Base-by-base conservation (phyloP, 2,113 vertebrate species). In the Donacobius atricapilla region DNA sequence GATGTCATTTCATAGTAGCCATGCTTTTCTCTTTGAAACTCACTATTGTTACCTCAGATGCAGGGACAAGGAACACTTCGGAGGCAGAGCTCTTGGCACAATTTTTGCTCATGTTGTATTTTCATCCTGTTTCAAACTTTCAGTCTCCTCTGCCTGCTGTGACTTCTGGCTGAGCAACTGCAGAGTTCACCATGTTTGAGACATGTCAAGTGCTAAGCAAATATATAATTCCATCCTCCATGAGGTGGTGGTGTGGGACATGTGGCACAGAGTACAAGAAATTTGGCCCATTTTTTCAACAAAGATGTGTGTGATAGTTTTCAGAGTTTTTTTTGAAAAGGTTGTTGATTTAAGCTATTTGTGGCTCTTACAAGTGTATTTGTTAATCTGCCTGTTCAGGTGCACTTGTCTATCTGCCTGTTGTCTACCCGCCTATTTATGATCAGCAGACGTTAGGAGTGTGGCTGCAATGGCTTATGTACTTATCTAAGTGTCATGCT, bases 11-110 rank as follows among this genome's bases (percentile, higher is more conserved):
- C 63, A 40, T 17, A 76, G 94, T 48, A 48, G n/a, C 40, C 5
- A 3, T 78, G 53, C 50, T 89, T 89, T 66, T 81, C 54, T 21
- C 30, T 87, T 92, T 87, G 94, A 78, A 97, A 77, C 50, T 96
- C 56, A 51, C 50, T 33, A 15, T 40, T 56, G 50, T 85, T 76
- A 66, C 21, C 58, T 83, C 39, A 81, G 58, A 37, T 4, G 5
- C 30, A 81, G 37, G n/a, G 64, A 54, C 0, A 9, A 80, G 27
- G 42, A 83, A 54, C 6, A 28, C 57, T 76, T 90, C 68, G 73
- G 71, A 73, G 39, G 51, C 83, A 92, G 47, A 84, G 40, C 9
- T 80, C 58, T 31, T 58, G 68, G 54, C 68, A 47, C 45, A 70
- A 4, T 73, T 92, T 93, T 94, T 93, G 51, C 63, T 75, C 23